These are phyloP conservation scores for Drosophila sp. DNA, from an alignment of 1,140 invertebrate genomes.

Conservation along the genomic window DNA sequence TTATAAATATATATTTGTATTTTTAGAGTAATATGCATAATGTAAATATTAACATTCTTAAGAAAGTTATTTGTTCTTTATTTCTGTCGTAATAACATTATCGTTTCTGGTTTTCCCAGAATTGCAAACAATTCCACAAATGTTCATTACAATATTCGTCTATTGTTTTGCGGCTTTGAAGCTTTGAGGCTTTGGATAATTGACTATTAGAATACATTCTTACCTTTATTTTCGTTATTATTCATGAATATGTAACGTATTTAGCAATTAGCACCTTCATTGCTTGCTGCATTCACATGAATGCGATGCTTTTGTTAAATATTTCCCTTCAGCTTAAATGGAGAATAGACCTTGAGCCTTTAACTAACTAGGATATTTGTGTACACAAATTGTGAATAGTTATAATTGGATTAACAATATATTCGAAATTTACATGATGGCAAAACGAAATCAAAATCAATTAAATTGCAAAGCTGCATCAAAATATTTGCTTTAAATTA, in stretches of 20 bases:
- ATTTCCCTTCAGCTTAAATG: background rate
- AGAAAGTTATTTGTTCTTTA: too few relatives aligned
- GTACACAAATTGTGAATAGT: background rate
- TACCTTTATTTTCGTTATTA: constrained; percentile 9
- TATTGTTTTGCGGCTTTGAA: background rate
- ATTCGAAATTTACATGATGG: background rate
- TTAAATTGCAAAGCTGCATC: too few relatives aligned
- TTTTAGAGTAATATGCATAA: too few relatives aligned
- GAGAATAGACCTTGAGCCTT: background rate
- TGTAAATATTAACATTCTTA: too few relatives aligned
- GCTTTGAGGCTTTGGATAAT: background rate
- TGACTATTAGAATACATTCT: background rate
- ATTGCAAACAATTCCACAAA: background rate
- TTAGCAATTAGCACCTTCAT: constrained; percentile 11
- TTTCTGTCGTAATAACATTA: background rate
- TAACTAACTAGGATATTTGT: background rate
- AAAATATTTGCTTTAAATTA: too few relatives aligned
- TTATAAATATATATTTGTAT: too few relatives aligned
- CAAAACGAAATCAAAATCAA: too few relatives aligned
- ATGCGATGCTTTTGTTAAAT: background rate
- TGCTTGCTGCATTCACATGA: background rate
- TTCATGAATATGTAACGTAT: constrained; percentile 5
- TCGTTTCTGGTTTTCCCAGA: background rate
- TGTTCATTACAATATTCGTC: background rate
- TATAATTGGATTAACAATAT: constrained; percentile 12